Evolutionary conservation across 2,797 vertebrate species (phyloP).

Genomic region (Pipistrellus kuhlii): DNA sequence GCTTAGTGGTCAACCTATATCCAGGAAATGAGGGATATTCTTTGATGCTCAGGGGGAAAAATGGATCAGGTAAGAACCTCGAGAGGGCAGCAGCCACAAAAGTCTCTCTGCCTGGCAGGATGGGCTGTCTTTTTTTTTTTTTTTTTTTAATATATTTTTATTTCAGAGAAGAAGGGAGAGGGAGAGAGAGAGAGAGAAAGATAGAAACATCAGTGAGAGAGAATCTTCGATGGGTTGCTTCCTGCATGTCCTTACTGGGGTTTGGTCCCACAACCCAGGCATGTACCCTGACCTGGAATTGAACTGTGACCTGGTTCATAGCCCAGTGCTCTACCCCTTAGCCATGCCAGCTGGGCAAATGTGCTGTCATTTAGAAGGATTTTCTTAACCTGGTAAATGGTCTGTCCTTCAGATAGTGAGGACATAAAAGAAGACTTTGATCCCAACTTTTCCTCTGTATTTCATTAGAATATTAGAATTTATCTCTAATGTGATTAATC

Average conservation of each 20-base stretch:
- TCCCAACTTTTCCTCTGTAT: not conserved
- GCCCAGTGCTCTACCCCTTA: no score
- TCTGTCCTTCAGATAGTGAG: not conserved
- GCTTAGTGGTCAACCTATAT: conserved; percentile 98
- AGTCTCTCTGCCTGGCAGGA: not conserved
- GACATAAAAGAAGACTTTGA: conserved; percentile 28
- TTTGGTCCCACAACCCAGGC: no score
- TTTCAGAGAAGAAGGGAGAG: no score
- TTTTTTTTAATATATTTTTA: no score
- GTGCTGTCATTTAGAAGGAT: not conserved
- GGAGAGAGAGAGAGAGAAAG: no score
- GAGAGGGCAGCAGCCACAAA: not conserved
- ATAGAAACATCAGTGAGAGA: no score
- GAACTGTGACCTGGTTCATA: no score
- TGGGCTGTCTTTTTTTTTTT: not conserved
- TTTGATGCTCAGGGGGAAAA: conserved; percentile 99
- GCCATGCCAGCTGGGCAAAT: not conserved
- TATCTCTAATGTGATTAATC: not conserved
- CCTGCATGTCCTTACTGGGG: no score
- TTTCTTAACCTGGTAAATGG: not conserved
- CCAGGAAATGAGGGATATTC: conserved; percentile 99
- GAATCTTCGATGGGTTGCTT: no score
- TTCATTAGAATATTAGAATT: conserved; percentile 22
- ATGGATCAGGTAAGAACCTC: conserved; percentile 94
- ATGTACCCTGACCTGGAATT: no score